Percentiles rank a stretch among this genome's conserved stretches.
These are phyloP conservation scores for Seriola quinqueradiata DNA, from an alignment of 2,113 vertebrate genomes.

Conservation along the genomic window DNA sequence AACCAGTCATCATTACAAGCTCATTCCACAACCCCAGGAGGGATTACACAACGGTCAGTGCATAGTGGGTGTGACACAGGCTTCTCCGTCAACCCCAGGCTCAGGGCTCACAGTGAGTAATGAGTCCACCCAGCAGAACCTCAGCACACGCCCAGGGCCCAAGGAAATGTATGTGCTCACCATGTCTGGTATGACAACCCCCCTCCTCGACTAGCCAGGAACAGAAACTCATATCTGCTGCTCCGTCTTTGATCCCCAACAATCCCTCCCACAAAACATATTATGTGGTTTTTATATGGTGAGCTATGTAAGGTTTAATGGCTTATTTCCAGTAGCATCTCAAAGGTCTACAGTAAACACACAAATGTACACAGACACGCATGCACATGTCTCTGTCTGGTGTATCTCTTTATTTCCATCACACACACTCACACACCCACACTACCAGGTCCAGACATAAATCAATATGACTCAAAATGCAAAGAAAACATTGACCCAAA, in stretches of 20 bases:
- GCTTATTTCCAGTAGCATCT: slow-evolving; percentile 64
- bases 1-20: slow-evolving; percentile 78
- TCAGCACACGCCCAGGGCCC: slow-evolving; percentile 72
- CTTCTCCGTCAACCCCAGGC: slow-evolving; percentile 64
- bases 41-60: slow-evolving; percentile 77
- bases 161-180: slow-evolving; percentile 80
- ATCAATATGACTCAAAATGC: slow-evolving; percentile 71
- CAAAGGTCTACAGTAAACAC: slow-evolving; percentile 41
- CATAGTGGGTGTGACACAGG: slow-evolving; percentile 72
- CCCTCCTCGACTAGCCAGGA: slow-evolving; percentile 69
- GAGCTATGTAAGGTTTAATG: slow-evolving; percentile 63
- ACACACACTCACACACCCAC: slow-evolving; percentile 22
- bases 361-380: slow-evolving; percentile 42
- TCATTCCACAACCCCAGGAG: slow-evolving; percentile 78
- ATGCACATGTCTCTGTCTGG: slow-evolving; percentile 35
- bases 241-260: slow-evolving; percentile 70
- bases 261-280: slow-evolving; percentile 73
- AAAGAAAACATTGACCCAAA: slow-evolving; percentile 73
- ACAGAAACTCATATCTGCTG: slow-evolving; percentile 78
- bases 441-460: slow-evolving; percentile 62
- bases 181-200: slow-evolving; percentile 81
- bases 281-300: slow-evolving; percentile 65
- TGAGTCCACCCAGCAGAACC: slow-evolving; percentile 76
- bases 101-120: slow-evolving; percentile 75
- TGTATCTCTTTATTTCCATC: slow-evolving; percentile 52